A percentile compares a stretch with the other conserved stretches of the same genome.
Evolutionary conservation across 2,888 invertebrate genomes (phyloP).

Genomic region (Physocephala rufipes): DNA sequence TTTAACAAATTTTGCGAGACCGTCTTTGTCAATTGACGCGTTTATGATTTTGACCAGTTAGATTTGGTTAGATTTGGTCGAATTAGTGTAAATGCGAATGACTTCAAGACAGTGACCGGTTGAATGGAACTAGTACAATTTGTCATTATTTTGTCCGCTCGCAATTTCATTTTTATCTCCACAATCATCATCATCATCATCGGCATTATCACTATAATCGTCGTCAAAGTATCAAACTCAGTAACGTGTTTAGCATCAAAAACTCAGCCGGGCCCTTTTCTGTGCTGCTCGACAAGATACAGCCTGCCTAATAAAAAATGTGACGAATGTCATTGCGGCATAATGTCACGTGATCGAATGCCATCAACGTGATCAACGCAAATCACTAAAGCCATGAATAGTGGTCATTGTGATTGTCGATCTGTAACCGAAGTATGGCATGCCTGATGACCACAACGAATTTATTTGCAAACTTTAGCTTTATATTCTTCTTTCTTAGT

Average conservation of each 20-base stretch:
- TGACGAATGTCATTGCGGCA: constrained; percentile 20
- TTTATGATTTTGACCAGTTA: too few relatives aligned
- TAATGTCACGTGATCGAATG: constrained; percentile 36
- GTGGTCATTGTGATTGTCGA: constrained; percentile 23
- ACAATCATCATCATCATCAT: neutral
- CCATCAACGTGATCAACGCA: constrained; percentile 32
- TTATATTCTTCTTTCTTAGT: neutral
- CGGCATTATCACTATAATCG: neutral
- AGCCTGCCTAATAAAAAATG: constrained; percentile 4
- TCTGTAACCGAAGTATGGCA: constrained; percentile 39
- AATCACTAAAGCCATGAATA: constrained; percentile 33
- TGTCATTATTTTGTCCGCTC: too few relatives aligned
- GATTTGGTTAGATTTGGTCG: too few relatives aligned
- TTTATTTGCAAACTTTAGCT: constrained; percentile 41
- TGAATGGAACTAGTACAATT: too few relatives aligned
- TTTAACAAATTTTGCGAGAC: neutral
- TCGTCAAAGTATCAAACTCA: constrained; percentile 2
- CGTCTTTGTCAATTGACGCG: too few relatives aligned
- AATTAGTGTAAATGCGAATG: too few relatives aligned
- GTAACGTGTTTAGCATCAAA: neutral
- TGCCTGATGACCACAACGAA: constrained; percentile 43
- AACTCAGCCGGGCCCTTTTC: neutral
- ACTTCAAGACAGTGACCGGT: too few relatives aligned
- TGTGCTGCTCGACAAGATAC: neutral
- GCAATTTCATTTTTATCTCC: too few relatives aligned